Evolutionary conservation across 1,140 invertebrate genomes (phyloP), one percentile per base, ranked within the genome.

Genomic region (Drosophila pruinosa): DNA sequence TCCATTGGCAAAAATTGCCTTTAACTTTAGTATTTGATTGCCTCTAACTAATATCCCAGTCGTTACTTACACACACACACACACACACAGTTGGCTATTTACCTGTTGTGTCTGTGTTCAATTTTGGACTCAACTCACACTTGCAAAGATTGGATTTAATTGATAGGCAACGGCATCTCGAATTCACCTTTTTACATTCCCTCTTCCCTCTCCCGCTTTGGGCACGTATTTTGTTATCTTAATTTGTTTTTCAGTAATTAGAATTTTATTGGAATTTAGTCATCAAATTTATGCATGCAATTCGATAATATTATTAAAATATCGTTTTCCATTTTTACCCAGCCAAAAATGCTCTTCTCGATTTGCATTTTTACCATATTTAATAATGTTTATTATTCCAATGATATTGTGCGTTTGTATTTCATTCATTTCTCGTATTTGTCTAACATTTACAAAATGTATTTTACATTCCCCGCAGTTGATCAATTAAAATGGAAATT

Each of bases 1-100:
- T 36, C 39, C 21, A 53, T 62, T 53, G 39, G 12, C 31, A 39
- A 70, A 34, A 54, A 47, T 17, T 63, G 21, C 24, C 14, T 47
- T 15, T 14, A 38, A 36, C 26, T 62, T 54, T 62, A 26, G 50
- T 48, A 45, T 63, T 69, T 38, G 45, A 69, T 69, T 63, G 58
- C 36, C 57, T 38, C 38, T 19, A 47, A 52, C 38, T 69, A 62
- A 62, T 62, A 38, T 34, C 19, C 4, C n/a, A 12, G 22, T 15
- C 24, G 34, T 2, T 38, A 10, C 19, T 7, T 1, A 47, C 39
- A 31, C 17, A 2, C 14, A 34, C 34, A 21, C 45, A 43, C 22
- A 21, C 41, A 24, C 26, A 52, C 48, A 52, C 28, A 3, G 15
- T 2, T 1, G n/a, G 2, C 5, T n/a, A 6, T n/a, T 28, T 36